Evolutionary conservation across 92 coral and sea anemone species (phyloP).

Genomic region (Umimayanthus chanpuru): DNA sequence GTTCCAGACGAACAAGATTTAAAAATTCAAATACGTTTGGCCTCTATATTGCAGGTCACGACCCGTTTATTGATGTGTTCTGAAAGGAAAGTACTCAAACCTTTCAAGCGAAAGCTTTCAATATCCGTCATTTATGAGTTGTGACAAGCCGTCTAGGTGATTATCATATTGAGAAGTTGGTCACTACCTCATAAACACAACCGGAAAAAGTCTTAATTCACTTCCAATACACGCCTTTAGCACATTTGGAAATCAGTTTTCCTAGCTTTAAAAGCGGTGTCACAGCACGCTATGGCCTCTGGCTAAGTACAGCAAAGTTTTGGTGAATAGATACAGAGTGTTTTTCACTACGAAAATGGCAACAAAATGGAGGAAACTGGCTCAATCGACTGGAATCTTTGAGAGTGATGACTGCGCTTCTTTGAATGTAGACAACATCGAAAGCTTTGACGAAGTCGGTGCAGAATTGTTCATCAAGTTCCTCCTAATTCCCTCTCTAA

Average conservation of each 20-base stretch:
- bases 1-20: background rate
- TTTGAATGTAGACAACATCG: conserved; percentile 47
- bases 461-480: conserved; percentile 80
- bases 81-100: background rate
- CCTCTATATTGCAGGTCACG: background rate
- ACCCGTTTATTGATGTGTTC: background rate
- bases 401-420: conserved; percentile 44
- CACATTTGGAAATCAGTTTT: background rate
- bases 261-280: background rate
- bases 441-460: conserved; percentile 64
- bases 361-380: conserved; percentile 53
- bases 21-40: background rate
- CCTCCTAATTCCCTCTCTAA: conserved; percentile 77
- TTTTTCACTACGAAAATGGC: conserved; percentile 42
- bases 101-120: background rate
- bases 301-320: background rate
- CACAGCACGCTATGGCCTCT: background rate
- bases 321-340: background rate
- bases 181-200: background rate
- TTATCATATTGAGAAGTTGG: background rate
- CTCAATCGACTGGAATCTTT: conserved; percentile 51
- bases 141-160: background rate
- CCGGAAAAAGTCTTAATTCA: background rate
- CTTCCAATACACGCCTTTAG: background rate
- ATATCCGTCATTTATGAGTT: background rate